These are phyloP conservation scores for Leptinotarsa rubiginosa DNA, from an alignment of 2,888 invertebrate genomes.

Conservation along the genomic window DNA sequence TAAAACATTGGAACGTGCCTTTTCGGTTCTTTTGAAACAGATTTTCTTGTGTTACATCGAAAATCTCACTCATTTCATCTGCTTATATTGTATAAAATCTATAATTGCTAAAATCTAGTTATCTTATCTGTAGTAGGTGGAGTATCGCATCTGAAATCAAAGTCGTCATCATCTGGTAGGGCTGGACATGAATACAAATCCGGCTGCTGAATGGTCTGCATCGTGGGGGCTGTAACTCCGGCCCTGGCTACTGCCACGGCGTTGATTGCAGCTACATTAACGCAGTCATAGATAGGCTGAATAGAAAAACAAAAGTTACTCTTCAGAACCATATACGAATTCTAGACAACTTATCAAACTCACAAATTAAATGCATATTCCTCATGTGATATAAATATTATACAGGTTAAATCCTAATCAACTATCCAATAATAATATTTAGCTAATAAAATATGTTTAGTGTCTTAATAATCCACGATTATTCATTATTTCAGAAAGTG, in stretches of 20 bases:
- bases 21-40: background rate
- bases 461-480: too few species aligned
- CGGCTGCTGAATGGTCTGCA: constrained; percentile 51
- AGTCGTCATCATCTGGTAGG: constrained; percentile 58
- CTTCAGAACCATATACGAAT: background rate
- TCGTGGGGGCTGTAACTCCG: constrained; percentile 43
- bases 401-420: too few species aligned
- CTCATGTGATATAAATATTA: too few species aligned
- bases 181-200: constrained; percentile 59
- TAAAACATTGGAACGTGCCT: background rate
- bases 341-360: too few species aligned
- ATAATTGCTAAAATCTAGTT: constrained; percentile 60
- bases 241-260: constrained; percentile 61
- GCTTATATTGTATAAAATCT: background rate
- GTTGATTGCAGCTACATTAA: constrained; percentile 68
- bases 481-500: too few species aligned
- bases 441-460: too few species aligned
- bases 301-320: constrained; percentile 43
- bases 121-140: constrained; percentile 61
- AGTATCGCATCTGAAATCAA: constrained; percentile 56
- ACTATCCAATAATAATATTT: too few species aligned
- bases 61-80: background rate
- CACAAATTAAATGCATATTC: too few species aligned
- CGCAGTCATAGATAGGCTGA: constrained; percentile 72
- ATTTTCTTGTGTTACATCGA: background rate